Base-by-base conservation (phyloP, 2,113 vertebrate species). In the Emberiza fucata region DNA sequence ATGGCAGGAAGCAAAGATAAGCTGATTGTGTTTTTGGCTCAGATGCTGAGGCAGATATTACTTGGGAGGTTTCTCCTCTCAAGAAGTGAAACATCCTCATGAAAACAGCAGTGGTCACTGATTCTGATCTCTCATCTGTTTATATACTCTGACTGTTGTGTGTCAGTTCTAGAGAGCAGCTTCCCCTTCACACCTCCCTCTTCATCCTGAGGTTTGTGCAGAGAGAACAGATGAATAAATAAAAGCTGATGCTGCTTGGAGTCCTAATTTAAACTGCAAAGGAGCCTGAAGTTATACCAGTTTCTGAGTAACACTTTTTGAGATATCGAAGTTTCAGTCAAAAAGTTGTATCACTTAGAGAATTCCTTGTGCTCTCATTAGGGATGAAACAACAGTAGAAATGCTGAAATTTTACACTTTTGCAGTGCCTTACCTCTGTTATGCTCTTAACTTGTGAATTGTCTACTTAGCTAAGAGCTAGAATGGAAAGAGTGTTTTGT, bases 21-120 rank as follows among this genome's bases (percentile, higher is more conserved):
- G 35, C 79, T 63, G 92, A 82, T 51, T 37, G 64, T 63, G 4
- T 42, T 86, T 72, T 86, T 92, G 94, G 59, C 93, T 92, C 35
- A 94, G 95, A 48, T 78, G 11, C 59, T 71, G 66, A 77, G 64
- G 59, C 37, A 77, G 81, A 33, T 94, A 68, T 4, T 95, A 44
- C 65, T 70, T 69, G 56, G 17, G 61, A 24, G 27, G 16, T 89
- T 96, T 96, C 65, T 95, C 56, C 63, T 95, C 85, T 89, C 68
- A 75, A 12, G 53, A 80, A 9, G 60, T 45, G 31, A 56, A 78
- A 60, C 1, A 2, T 65, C 44, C 2, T 0, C 25, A 6, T 20
- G n/a, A n/a, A 82, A 82, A 37, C 59, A 61, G 59, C 3, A 14
- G 14, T 53, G 23, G 37, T 35, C 1, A 0, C 66, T 8, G 40